Evolutionary conservation across 1,140 invertebrate species (phyloP).

Genomic region (Leptestheria dahalacensis): DNA sequence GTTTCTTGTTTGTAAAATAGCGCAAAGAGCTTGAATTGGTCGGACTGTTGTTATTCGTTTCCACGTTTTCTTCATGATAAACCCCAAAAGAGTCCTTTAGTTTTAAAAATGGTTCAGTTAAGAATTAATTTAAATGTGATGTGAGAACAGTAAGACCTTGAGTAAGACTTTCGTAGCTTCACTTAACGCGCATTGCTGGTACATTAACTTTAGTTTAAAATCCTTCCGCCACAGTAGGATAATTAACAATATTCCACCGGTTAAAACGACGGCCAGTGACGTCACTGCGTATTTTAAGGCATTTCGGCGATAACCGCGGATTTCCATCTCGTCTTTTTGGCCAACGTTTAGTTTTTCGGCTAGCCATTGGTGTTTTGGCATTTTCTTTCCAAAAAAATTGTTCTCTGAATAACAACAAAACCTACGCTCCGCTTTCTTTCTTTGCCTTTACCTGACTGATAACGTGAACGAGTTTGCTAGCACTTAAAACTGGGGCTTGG

Average conservation of each 20-base stretch:
- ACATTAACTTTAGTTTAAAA: slow-evolving; percentile 6
- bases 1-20: slow-evolving; percentile 28
- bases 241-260: slow-evolving; percentile 3
- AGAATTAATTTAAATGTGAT: neutral
- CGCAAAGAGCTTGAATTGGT: neutral
- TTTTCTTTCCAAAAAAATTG: no score
- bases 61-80: slow-evolving; percentile 2
- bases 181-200: slow-evolving; percentile 8
- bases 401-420: no score
- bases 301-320: slow-evolving; percentile 7
- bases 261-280: slow-evolving; percentile 4
- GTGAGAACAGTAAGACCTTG: slow-evolving; percentile 14
- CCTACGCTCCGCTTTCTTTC: no score
- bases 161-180: slow-evolving; percentile 8
- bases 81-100: slow-evolving; percentile 9
- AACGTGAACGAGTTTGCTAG: no score
- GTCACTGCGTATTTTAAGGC: neutral
- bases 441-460: no score
- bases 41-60: neutral
- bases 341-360: slow-evolving; percentile 9
- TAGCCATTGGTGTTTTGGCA: slow-evolving; percentile 7
- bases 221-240: slow-evolving; percentile 5
- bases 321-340: slow-evolving; percentile 9
- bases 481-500: no score
- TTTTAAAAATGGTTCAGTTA: neutral